Base-by-base conservation (phyloP, 2,888 invertebrate genomes). In the Lamellibrachia satsuma region DNA sequence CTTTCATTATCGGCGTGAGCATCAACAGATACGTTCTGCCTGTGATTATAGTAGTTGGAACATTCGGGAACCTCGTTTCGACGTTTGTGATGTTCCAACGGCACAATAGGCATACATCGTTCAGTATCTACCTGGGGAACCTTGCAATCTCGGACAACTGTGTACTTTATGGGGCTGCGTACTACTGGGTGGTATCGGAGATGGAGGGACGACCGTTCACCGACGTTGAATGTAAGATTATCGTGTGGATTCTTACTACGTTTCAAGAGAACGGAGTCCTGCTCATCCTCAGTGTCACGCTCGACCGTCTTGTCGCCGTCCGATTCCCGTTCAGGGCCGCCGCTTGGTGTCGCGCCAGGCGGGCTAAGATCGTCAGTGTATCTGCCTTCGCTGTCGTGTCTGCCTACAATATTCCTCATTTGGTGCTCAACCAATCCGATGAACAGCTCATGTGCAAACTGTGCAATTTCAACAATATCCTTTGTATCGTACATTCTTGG, bases 101-200 rank as follows among this genome's bases (percentile, higher is more conserved):
- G 3, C 6, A 57, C 27, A 92, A 92, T 91, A 9, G 92, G 7
- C 55, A 60, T 27, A 91, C 90, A 8, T 92, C 91, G 51, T 92
- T 4, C 55, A 92, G 92, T 57, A 92, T 90, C 52, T 93, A 93
- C 39, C 60, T 92, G 52, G 91, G 90, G 1, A 90, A 52, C 51
- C 90, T 93, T 8, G 93, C 93, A 8, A 11, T 93, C 3, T 92
- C 92, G 6, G 93, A 93, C 91, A 90, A n/a, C n/a, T 3, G 52
- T 7, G 90, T 90, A 2, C 90, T 93, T 22, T 92, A 52, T 22
- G 27, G 39, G 1, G 60, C 90, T 3, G 39, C 52, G 7, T 27
- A 52, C 8, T 92, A 91, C 91, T 92, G 90, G 91, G 15, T 91
- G 52, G 52, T 15, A n/a, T 22, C 57, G 8, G 52, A 11, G 11